Conservation (phyloP, 2,797 vertebrate species). For the Pipistrellus pipistrellus region DNA sequence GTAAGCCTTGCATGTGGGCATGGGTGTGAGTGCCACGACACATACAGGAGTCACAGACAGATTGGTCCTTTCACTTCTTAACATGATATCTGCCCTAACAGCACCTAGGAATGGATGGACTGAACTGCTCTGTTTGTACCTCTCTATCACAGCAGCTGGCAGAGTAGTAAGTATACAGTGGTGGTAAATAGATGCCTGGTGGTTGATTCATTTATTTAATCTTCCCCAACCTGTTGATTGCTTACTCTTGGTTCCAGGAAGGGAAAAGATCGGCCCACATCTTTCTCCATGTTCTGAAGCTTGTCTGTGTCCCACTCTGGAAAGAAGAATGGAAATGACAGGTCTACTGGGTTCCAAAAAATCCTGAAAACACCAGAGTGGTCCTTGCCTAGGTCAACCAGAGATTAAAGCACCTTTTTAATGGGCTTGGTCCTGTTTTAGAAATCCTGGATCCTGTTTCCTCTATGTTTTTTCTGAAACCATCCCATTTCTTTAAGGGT, state of each 20-base stretch:
- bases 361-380: background rate
- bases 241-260: background rate
- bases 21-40: background rate
- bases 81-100: rapidly evolving
- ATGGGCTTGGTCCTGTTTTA: background rate
- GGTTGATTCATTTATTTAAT: background rate
- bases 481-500: background rate
- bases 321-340: background rate
- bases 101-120: background rate
- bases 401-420: background rate
- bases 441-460: background rate
- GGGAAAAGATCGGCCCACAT: background rate
- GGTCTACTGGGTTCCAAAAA: background rate
- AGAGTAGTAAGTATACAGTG: background rate
- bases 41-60: rapidly evolving
- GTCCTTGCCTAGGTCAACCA: background rate
- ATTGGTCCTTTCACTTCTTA: background rate
- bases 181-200: background rate
- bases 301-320: background rate
- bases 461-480: conserved; percentile 7
- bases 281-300: background rate
- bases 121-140: background rate
- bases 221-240: background rate
- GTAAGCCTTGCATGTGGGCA: background rate
- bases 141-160: background rate